These are phyloP conservation scores for Meleagris gallopavo DNA, from an alignment of 2,113 vertebrate genomes.

Conservation along the genomic window DNA sequence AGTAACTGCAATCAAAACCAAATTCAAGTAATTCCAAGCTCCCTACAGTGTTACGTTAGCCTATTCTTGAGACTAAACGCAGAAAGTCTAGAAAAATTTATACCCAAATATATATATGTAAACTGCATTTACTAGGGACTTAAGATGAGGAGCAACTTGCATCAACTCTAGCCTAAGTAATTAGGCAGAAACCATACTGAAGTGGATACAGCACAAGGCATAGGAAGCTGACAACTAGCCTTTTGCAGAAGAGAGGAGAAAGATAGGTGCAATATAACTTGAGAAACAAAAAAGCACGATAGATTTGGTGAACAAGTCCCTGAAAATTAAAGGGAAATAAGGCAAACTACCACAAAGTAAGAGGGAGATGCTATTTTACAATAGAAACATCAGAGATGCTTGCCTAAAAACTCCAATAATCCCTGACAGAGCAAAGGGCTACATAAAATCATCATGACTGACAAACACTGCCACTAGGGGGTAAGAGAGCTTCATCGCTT, in stretches of 20 bases:
- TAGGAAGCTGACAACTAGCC: background rate
- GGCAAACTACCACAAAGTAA: background rate
- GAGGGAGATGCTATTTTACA: background rate
- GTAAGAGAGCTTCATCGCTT: slow-evolving; percentile 51
- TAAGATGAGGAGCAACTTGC: background rate
- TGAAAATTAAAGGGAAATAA: background rate
- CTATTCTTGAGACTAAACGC: background rate
- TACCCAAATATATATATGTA: background rate
- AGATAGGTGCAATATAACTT: background rate
- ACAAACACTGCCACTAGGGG: slow-evolving; percentile 60
- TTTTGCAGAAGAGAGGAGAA: background rate
- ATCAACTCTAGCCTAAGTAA: slow-evolving; percentile 4
- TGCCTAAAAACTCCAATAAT: background rate
- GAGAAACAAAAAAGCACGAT: background rate
- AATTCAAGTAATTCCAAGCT: background rate
- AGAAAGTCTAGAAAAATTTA: background rate
- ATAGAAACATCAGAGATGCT: background rate
- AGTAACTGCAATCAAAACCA: background rate
- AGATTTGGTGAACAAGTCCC: background rate
- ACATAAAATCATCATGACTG: background rate
- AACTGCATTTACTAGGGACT: background rate
- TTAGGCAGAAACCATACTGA: background rate
- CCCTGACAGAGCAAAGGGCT: background rate
- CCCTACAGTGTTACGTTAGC: background rate
- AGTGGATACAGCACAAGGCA: background rate